phyloP scores from a whole-genome alignment of 2,888 invertebrate genomes.

The Punctoribates punctum region DNA sequence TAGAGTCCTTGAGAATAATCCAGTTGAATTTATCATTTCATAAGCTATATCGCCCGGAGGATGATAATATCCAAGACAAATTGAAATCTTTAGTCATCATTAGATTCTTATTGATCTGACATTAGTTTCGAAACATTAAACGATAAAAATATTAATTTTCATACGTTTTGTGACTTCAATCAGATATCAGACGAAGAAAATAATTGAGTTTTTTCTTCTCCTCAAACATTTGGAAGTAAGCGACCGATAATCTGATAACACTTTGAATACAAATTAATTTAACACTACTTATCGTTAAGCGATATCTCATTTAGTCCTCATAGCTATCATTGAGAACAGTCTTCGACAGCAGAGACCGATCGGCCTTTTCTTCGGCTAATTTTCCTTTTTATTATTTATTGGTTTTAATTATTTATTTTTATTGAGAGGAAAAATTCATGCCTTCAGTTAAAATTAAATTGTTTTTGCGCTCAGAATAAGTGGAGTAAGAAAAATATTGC shows the following conservation, averaged over 20 bases:
- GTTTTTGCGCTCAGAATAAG: not conserved
- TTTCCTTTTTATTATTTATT: not conserved
- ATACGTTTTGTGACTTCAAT: no score
- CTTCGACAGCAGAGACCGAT: not conserved
- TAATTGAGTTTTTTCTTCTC: not conserved
- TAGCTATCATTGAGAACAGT: not conserved
- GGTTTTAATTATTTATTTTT: slow-evolving; percentile 1
- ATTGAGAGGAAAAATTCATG: not conserved
- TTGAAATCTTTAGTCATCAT: no score
- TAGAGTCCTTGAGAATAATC: no score
- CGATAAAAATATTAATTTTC: no score
- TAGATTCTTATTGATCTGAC: no score
- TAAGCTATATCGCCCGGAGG: no score
- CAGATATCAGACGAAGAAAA: no score
- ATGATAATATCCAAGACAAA: no score
- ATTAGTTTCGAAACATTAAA: no score
- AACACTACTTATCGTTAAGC: not conserved
- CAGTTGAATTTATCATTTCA: no score
- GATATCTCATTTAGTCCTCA: not conserved
- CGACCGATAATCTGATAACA: slow-evolving; percentile 9
- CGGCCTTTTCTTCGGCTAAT: not conserved
- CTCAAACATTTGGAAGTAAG: not conserved
- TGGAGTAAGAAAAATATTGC: not conserved
- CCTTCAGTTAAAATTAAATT: not conserved
- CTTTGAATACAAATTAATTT: slow-evolving; percentile 18